Base-by-base conservation (phyloP, 1,140 invertebrate species). In the Panulirus ornatus region DNA sequence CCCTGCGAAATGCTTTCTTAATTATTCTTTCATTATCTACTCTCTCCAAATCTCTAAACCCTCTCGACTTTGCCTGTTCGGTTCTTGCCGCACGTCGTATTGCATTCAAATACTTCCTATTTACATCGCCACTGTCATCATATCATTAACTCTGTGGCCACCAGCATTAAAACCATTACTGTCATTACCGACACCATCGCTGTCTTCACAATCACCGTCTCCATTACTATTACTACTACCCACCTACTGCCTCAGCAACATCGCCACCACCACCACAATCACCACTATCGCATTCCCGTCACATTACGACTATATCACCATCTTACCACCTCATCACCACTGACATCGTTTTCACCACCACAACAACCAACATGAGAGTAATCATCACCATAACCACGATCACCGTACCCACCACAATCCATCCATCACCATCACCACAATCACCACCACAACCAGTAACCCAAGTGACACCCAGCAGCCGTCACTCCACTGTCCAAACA, bases 401-500 rank as follows among this genome's bases (percentile, higher is more conserved):
- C 63, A 66, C 63, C 63, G 22, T 66, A 8, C n/a, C 30, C 70
- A 11, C 6, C 30, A 8, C 70, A 6, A 6, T 0, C n/a, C 30
- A 36, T 6, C 30, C 14, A 34, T 30, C 30, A 34, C 30, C 27
- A n/a, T 5, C 9, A 8, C 0, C 70, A 34, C 30, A 30, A 8
- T 2, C 9, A 30, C n/a, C n/a, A 8, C 70, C 0, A 36, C 30
- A n/a, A 73, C 11, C 30, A 36, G n/a, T 14, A 8, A 16, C 70
- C 6, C n/a, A n/a, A 73, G 8, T 11, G 14, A 8, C 9, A 11
- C 70, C 27, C 73, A 38, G 27, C 38, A 40, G 8, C 73, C 73
- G 19, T 40, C 73, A 76, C 71, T 38, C n/a, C 71, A 27, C 40
- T 44, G 40, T 42, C 73, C 40, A 76, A 27, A 38, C 54, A 76